A percentile compares a stretch with the other conserved stretches of the same genome.
Conservation (phyloP, 2,888 invertebrate genomes). For the Clitarchus hookeri region DNA sequence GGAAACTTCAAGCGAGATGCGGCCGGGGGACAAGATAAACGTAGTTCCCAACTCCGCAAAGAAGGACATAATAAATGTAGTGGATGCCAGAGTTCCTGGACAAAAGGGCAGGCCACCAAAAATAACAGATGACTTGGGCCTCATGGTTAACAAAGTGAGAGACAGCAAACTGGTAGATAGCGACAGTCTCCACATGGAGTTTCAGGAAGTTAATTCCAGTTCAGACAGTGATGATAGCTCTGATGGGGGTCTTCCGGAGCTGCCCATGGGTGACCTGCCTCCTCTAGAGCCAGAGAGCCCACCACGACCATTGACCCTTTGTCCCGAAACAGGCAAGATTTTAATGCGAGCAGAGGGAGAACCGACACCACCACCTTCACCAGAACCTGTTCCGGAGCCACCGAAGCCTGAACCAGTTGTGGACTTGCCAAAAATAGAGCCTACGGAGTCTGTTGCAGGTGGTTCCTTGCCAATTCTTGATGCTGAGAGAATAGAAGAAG, state of each 20-base stretch:
- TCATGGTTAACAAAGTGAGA: constrained; percentile 38
- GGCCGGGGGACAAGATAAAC: constrained; percentile 26
- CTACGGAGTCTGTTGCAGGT: background rate
- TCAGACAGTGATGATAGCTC: constrained; percentile 36
- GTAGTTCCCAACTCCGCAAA: constrained; percentile 11
- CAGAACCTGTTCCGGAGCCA: constrained; percentile 53
- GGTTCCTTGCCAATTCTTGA: constrained; percentile 49
- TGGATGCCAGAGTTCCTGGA: constrained; percentile 28
- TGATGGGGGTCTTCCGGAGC: constrained; percentile 37
- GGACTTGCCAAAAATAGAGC: constrained; percentile 42
- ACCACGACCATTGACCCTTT: constrained; percentile 70
- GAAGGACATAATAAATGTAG: constrained; percentile 22
- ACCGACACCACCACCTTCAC: constrained; percentile 59
- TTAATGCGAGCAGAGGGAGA: constrained; percentile 66
- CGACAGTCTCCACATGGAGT: constrained; percentile 55
- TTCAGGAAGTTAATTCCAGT: constrained; percentile 48
- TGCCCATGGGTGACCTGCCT: constrained; percentile 51
- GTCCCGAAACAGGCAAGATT: constrained; percentile 67
- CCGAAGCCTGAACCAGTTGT: constrained; percentile 50
- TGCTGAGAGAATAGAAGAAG: constrained; percentile 52
- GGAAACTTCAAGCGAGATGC: background rate
- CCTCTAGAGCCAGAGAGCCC: constrained; percentile 66
- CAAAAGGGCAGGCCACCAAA: constrained; percentile 24
- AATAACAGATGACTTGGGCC: background rate
- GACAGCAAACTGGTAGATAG: constrained; percentile 54